Conservation (phyloP, 2,113 vertebrate species). For the Cercocebus atys region DNA sequence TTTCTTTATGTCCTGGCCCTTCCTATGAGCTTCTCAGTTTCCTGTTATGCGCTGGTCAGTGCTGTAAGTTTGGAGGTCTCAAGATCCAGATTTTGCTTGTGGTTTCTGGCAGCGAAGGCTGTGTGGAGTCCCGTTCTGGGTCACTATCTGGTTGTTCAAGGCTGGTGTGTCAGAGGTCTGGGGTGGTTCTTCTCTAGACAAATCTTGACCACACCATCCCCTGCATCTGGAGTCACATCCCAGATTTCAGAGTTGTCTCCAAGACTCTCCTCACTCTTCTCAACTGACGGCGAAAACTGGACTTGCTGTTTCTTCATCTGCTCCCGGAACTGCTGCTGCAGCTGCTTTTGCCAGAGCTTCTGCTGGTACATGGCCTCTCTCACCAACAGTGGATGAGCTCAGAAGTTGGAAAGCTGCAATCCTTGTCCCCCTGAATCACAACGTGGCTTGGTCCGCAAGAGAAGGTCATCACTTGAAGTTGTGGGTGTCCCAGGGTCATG, state of each 20-base stretch:
- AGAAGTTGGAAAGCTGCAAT: neutral
- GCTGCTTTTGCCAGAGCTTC: slow-evolving; percentile 92
- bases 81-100: neutral
- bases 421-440: neutral
- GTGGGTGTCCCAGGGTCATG: neutral
- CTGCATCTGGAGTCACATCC: slow-evolving; percentile 87
- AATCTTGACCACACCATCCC: slow-evolving; percentile 72
- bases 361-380: slow-evolving; percentile 90
- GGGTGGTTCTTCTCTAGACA: neutral
- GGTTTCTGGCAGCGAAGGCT: slow-evolving; percentile 58
- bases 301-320: slow-evolving; percentile 89
- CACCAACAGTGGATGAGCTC: rapidly evolving
- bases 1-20: slow-evolving; percentile 90
- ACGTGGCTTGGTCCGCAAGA: slow-evolving; percentile 17
- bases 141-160: slow-evolving; percentile 78
- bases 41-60: slow-evolving; percentile 53
- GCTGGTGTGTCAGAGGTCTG: slow-evolving; percentile 55
- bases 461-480: slow-evolving; percentile 14
- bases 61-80: slow-evolving; percentile 11
- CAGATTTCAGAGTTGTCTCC: slow-evolving; percentile 92
- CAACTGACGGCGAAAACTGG: neutral
- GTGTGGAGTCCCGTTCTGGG: slow-evolving; percentile 86
- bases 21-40: slow-evolving; percentile 84
- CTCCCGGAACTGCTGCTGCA: slow-evolving; percentile 93
- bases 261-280: neutral